These are phyloP conservation scores for Tipula lateralis DNA, from an alignment of 2,888 invertebrate genomes.

Conservation along the genomic window DNA sequence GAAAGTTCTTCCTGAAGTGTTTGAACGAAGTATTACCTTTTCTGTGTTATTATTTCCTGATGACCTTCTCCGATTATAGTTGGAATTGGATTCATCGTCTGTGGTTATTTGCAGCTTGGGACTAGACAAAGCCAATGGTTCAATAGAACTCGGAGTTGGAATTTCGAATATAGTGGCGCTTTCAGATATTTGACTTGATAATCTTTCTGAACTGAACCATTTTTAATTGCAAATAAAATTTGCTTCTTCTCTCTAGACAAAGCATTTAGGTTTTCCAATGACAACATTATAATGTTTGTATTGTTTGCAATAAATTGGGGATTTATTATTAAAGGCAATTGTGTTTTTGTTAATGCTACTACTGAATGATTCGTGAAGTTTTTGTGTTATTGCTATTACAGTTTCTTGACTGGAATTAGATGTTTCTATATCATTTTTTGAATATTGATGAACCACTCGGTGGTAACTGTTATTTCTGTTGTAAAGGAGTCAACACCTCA, in stretches of 20 bases:
- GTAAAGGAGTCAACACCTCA: not conserved
- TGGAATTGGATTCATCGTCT: not conserved
- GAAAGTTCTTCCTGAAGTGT: slow-evolving; percentile 32
- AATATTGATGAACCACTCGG: not conserved
- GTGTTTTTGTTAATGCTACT: not conserved
- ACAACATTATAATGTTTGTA: not conserved
- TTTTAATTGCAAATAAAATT: slow-evolving; percentile 61
- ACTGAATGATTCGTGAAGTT: slow-evolving; percentile 35
- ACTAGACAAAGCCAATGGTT: not conserved
- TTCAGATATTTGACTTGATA: slow-evolving; percentile 58
- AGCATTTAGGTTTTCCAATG: slow-evolving; percentile 24
- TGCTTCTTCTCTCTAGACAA: slow-evolving; percentile 48
- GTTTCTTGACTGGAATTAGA: slow-evolving; percentile 51
- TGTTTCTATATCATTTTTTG: not conserved
- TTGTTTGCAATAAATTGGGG: not conserved
- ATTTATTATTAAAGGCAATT: slow-evolving; percentile 25
- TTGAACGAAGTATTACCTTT: slow-evolving; percentile 19
- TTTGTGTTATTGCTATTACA: slow-evolving; percentile 44
- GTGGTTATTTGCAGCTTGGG: not conserved
- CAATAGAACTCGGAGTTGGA: slow-evolving; percentile 33
- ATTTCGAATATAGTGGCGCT: slow-evolving; percentile 41
- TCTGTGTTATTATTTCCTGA: not conserved
- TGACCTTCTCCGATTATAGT: not conserved
- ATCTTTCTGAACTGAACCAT: slow-evolving; percentile 58
- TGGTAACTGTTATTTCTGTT: not conserved